Base-by-base conservation (phyloP, 2,797 vertebrate genomes). In the Sebastolobus altivelis region DNA sequence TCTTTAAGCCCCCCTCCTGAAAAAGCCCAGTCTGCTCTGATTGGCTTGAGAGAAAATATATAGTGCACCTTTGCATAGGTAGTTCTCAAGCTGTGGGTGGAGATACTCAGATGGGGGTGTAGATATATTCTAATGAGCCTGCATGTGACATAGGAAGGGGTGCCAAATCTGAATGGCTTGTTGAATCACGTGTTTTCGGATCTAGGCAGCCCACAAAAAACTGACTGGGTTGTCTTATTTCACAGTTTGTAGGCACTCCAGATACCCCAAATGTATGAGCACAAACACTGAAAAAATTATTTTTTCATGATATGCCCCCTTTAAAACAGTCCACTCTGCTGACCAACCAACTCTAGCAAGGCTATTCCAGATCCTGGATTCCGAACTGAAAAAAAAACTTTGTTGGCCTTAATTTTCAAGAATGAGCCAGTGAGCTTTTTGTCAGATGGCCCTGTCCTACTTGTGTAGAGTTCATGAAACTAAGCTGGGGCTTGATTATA, bases 401-500 rank as follows among this genome's bases (percentile, higher is more conserved):
- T 58, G 2, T 1, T 37, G 9, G 63, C 75, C 29, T 72, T 72
- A 5, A 4, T 35, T 66, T 83, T 43, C 3, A 2, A 67, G 22
- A 60, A 25, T 29, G 7, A 81, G 56, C 46, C 65, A 72, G 20
- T 7, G 1, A 75, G 33, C 49, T 75, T 18, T 31, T 49, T 22
- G 18, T 66, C 37, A 58, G 46, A 20, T 22, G 25, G 55, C 62
- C 65, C 75, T 63, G 52, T 37, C 59, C 49, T 69, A 31, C 33
- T 43, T 71, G 38, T 63, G 20, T 52, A 12, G 25, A 20, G 55
- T 68, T 66, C 61, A 69, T 43, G 33, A 68, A 67, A 66, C 14
- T 60, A 55, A 86, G 49, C 58, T 46, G 11, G 29, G 29, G 29
- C 55, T 77, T 82, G 40, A 72, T 67, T 85, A 75, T 61, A 62